Base-by-base conservation (phyloP, 2,113 vertebrate genomes). In the Strix uralensis region DNA sequence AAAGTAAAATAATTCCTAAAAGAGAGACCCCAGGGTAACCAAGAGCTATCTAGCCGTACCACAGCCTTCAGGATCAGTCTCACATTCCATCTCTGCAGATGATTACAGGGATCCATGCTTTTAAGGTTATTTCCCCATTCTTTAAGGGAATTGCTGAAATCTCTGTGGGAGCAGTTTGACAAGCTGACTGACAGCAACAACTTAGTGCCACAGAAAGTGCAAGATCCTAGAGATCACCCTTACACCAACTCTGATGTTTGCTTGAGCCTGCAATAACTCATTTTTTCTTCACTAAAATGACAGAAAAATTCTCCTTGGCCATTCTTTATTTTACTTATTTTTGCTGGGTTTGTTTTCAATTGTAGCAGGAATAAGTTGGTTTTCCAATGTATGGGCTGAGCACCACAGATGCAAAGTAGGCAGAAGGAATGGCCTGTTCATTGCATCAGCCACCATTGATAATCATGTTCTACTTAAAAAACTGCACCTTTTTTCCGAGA, bases 41-140 rank as follows among this genome's bases (percentile, higher is more conserved):
- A 1, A 59, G 25, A 77, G n/a, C n/a, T 81, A 17, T 36, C n/a
- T 10, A 32, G 69, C n/a, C 2, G 2, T 11, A 27, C 10, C 0
- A 1, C 1, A 57, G 49, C 34, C 47, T 61, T 55, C 58, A 40
- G 47, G 54, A 73, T 73, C 59, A 69, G 71, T 6, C 61, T 57
- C 16, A 12, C 14, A 26, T 38, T 79, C 61, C 36, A 30, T 26
- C 54, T 57, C 49, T 54, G 55, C 12, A 83, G 59, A 46, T 26
- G 32, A 67, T 85, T 38, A 69, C 3, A 44, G 42, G 69, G 20
- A 58, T 63, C 10, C 21, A 13, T 3, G 26, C 19, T 79, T 65
- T 65, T 59, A 44, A 52, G 30, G 66, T 40, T 83, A 38, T 34
- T 71, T 58, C 38, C 29, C 57, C 16, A 5, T 12, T n/a, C 26